These are phyloP conservation scores for Capitella teleta DNA, from an alignment of 1,140 invertebrate species.

Conservation along the genomic window DNA sequence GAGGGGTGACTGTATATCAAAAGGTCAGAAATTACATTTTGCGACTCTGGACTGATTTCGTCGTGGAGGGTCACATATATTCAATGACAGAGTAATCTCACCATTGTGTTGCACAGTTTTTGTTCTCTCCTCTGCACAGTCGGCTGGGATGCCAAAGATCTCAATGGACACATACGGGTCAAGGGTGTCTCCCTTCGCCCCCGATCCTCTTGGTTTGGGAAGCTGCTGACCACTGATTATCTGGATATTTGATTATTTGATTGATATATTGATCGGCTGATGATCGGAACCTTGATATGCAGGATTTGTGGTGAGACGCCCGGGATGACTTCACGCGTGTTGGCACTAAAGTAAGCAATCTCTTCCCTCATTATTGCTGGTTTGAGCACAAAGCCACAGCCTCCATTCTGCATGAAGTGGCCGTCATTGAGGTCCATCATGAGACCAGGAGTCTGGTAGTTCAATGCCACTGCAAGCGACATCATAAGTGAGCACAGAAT, in stretches of 20 bases:
- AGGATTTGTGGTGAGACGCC: constrained; percentile 49
- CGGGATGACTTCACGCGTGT: constrained; percentile 44
- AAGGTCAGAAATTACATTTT: no score
- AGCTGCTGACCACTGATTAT: constrained; percentile 56
- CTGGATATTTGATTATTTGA: constrained; percentile 22
- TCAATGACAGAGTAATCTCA: no score
- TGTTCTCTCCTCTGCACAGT: constrained; percentile 53
- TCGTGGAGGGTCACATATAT: no score
- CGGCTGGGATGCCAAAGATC: constrained; percentile 52
- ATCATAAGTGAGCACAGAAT: background rate
- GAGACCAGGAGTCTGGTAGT: constrained; percentile 50
- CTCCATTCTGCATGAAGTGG: constrained; percentile 52
- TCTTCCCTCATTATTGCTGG: constrained; percentile 47
- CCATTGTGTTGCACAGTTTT: constrained; percentile 55
- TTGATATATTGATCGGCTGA: background rate
- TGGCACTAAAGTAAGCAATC: constrained; percentile 44
- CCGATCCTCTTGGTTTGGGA: constrained; percentile 52
- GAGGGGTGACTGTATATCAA: no score
- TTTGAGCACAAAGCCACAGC: constrained; percentile 58
- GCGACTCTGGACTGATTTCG: no score
- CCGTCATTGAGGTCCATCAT: constrained; percentile 50
- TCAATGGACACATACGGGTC: constrained; percentile 56
- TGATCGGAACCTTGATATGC: constrained; percentile 45
- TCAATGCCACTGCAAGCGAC: constrained; percentile 46
- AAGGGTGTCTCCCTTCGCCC: constrained; percentile 49